phyloP scores from a whole-genome alignment of 2,797 vertebrate genomes.

The Alosa sapidissima region DNA sequence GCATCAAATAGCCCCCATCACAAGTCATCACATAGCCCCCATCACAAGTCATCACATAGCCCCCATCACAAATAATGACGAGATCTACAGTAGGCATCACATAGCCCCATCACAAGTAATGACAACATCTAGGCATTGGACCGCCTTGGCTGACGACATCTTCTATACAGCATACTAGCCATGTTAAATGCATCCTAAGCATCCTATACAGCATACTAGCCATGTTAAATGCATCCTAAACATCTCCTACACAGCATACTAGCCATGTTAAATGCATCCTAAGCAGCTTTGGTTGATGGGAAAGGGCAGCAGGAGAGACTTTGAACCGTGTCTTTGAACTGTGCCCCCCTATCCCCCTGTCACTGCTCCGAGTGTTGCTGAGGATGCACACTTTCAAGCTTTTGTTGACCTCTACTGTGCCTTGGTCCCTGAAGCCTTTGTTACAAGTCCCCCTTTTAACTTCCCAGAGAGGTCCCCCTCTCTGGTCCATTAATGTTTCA shows the following conservation, averaged over 20 bases:
- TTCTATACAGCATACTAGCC: not conserved
- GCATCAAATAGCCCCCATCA: not conserved
- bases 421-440: not conserved
- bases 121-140: too few species aligned
- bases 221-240: not conserved
- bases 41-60: too few species aligned
- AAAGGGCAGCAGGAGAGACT: not conserved
- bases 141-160: not conserved
- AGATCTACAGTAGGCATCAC: too few species aligned
- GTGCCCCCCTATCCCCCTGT: not conserved
- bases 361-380: not conserved
- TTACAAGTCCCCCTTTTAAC: constrained; percentile 7
- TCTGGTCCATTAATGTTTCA: not conserved
- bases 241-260: not conserved
- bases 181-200: not conserved
- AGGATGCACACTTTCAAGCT: not conserved
- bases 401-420: not conserved
- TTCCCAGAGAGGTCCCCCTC: not conserved
- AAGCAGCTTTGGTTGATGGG: not conserved
- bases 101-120: too few species aligned
- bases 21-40: too few species aligned
- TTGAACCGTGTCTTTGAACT: not conserved
- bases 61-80: too few species aligned
- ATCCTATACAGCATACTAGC: too few species aligned
- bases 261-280: not conserved